These are phyloP conservation scores for Centropristis striata DNA, from an alignment of 2,113 vertebrate species.

Conservation along the genomic window DNA sequence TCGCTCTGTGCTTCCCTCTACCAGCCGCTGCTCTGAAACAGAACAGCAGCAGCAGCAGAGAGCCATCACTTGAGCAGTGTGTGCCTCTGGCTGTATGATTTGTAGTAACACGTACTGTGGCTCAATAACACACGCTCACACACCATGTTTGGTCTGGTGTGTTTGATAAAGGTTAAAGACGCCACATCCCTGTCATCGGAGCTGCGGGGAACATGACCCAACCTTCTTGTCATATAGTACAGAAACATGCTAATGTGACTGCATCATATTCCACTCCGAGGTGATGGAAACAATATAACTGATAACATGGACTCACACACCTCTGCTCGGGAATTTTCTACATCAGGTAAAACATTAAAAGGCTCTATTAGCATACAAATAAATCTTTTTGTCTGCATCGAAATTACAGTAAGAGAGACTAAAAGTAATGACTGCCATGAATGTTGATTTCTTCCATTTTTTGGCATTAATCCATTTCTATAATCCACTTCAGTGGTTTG, in stretches of 20 bases:
- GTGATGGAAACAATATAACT: constrained; percentile 43
- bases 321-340: neutral
- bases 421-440: neutral
- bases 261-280: constrained; percentile 29
- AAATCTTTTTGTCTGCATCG: neutral
- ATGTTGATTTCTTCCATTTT: neutral
- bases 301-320: constrained; percentile 16
- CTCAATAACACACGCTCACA: constrained; percentile 29
- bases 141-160: constrained; percentile 31
- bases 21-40: neutral
- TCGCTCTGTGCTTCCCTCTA: constrained; percentile 25
- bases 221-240: constrained; percentile 1
- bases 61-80: constrained; percentile 22
- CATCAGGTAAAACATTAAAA: neutral
- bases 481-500: neutral
- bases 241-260: constrained; percentile 54
- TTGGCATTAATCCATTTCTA: neutral
- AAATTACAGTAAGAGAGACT: constrained; percentile 1
- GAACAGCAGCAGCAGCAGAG: constrained; percentile 6
- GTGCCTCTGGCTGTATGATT: constrained; percentile 33
- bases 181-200: constrained; percentile 25
- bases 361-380: neutral
- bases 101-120: constrained; percentile 36
- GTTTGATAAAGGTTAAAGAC: constrained; percentile 65
- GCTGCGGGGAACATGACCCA: constrained; percentile 51